phyloP scores from a whole-genome alignment of 2,113 vertebrate species.

The Cervus canadensis region DNA sequence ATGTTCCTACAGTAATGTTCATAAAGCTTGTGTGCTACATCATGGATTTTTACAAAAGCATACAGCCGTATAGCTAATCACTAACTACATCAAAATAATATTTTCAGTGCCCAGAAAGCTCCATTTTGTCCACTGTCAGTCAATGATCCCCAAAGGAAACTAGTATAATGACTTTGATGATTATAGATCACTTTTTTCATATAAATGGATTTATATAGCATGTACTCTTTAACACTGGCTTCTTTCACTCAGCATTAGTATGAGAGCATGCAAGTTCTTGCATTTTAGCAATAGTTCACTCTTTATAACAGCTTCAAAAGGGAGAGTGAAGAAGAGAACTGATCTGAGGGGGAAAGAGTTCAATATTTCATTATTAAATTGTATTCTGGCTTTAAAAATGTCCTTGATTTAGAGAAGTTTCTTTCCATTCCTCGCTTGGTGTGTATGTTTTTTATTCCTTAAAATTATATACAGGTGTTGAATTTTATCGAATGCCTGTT shows the following conservation, averaged over 20 bases:
- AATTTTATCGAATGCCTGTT: slow-evolving; percentile 2
- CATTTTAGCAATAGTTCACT: neutral
- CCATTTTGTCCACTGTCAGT: neutral
- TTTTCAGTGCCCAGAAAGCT: neutral
- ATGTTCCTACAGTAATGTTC: neutral
- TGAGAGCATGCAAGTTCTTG: neutral
- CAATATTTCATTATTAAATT: neutral
- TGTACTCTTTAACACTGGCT: neutral
- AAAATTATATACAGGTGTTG: neutral
- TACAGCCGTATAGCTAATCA: neutral
- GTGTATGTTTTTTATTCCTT: neutral
- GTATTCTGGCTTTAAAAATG: neutral
- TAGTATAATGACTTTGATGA: neutral
- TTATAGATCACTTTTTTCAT: neutral
- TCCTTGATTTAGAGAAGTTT: neutral
- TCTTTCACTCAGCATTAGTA: neutral
- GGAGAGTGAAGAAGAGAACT: neutral
- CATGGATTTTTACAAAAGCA: neutral
- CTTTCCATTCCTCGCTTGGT: neutral
- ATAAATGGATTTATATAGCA: neutral
- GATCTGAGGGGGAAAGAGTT: neutral
- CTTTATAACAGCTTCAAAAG: neutral
- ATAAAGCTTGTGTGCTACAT: neutral
- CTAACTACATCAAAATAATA: neutral
- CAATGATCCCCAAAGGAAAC: neutral